Conservation (phyloP, 2,113 vertebrate genomes). For the Etia nguti region DNA sequence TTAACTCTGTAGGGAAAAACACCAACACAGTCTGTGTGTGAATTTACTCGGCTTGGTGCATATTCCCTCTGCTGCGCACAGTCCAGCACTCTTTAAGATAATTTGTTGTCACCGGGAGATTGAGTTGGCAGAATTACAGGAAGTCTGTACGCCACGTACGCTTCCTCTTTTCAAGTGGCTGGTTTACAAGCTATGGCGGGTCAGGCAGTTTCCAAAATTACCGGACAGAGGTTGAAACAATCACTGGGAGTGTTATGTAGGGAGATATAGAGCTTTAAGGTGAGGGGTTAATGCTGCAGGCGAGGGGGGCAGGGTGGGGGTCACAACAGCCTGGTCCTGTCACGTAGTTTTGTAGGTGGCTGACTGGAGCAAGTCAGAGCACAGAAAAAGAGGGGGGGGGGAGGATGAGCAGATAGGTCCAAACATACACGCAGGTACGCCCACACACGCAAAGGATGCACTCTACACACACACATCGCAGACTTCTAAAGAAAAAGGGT, state of each 20-base stretch:
- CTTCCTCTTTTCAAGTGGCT: constrained; percentile 41
- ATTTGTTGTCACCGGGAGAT: constrained; percentile 30
- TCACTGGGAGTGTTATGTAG: constrained; percentile 2
- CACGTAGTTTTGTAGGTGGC: constrained; percentile 59
- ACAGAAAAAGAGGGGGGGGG: constrained; percentile 3
- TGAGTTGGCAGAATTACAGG: constrained; percentile 42
- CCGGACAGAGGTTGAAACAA: constrained; percentile 4
- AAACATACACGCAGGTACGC: constrained; percentile 16
- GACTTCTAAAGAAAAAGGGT: constrained; percentile 38
- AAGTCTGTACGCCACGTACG: neutral
- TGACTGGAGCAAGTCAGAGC: constrained; percentile 53
- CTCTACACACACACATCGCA: neutral
- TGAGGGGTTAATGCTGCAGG: constrained; percentile 44
- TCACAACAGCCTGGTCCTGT: constrained; percentile 30
- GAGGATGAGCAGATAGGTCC: neutral
- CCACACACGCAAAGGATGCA: neutral
- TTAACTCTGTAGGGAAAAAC: constrained; percentile 6
- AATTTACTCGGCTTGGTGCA: neutral
- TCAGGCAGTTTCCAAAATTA: constrained; percentile 46
- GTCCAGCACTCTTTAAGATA: neutral
- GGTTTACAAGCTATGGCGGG: neutral
- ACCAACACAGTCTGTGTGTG: neutral
- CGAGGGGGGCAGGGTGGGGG: neutral
- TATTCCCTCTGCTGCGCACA: neutral
- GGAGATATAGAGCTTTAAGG: constrained; percentile 14